phyloP scores from a whole-genome alignment of 2,888 invertebrate genomes.

The Hirtodrosophila confusa region DNA sequence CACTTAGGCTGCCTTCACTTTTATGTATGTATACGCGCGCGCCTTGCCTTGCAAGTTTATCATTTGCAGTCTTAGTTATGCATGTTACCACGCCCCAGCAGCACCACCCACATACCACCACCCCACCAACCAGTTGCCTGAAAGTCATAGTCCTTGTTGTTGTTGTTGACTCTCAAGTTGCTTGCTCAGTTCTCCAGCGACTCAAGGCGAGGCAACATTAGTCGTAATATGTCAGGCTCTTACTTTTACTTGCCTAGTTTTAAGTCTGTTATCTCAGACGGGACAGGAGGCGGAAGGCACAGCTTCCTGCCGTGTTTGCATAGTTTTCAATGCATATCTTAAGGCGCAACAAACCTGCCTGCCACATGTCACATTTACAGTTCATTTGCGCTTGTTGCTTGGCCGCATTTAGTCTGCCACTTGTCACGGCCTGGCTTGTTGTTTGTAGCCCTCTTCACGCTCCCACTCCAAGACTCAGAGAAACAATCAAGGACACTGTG shows the following conservation, averaged over 20 bases:
- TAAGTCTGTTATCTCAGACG: constrained; percentile 55
- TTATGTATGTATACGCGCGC: constrained; percentile 8
- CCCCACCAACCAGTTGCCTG: constrained; percentile 1
- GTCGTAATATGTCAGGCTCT: constrained; percentile 71
- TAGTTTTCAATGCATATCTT: constrained; percentile 53
- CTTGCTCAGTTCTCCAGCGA: constrained; percentile 72
- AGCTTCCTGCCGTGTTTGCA: constrained; percentile 10
- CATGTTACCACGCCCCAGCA: constrained; percentile 43
- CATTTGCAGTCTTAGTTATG: constrained; percentile 76
- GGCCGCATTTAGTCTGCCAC: constrained; percentile 23
- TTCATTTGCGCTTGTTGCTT: constrained; percentile 34
- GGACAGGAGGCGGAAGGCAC: not conserved
- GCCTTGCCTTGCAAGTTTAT: constrained; percentile 66
- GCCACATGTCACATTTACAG: constrained; percentile 33
- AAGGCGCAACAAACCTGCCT: constrained; percentile 23
- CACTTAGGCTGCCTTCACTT: constrained; percentile 58
- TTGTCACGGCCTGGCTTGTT: constrained; percentile 15
- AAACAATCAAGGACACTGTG: too few relatives aligned
- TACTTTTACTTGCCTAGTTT: constrained; percentile 63
- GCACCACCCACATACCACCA: not conserved
- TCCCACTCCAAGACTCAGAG: too few relatives aligned
- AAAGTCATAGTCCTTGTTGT: constrained; percentile 22
- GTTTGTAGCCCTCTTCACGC: not conserved
- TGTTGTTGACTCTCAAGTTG: constrained; percentile 65
- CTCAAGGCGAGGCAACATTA: constrained; percentile 61